Base-by-base conservation (phyloP, 2,888 invertebrate species). In the Drosophila subsilvestris region DNA sequence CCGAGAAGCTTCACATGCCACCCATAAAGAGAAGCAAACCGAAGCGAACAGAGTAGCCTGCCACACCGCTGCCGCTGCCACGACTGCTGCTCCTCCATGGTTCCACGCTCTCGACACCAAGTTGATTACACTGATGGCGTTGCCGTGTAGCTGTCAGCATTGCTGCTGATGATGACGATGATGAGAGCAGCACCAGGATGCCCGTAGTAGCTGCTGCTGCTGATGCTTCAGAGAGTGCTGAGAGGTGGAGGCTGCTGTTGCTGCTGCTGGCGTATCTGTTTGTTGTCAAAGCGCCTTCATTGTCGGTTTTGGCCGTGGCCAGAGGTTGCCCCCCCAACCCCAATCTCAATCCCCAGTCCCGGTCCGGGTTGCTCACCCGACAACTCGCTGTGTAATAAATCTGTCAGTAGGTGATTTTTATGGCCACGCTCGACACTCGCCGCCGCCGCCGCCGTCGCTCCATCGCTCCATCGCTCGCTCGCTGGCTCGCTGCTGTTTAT, bases 381-480 rank as follows among this genome's bases (percentile, higher is more conserved):
- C 69, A 50, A 45, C 74, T 55, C 65, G 76, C 76, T 79, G 81
- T 82, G 90, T 89, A 90, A 90, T 90, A 90, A 90, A 90, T 90
- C 90, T 90, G 90, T 90, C 90, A 90, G 81, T 88, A 89, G 88
- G 88, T 90, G 90, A 90, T 86, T 85, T 85, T 85, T 85, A 85
- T 85, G 81, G 85, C 74, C 79, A 67, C 79, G 79, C 84, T 85
- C 87, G 75, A 86, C 89, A 80, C 78, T 80, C 72, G 70, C 76
- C 83, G 78, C 48, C 42, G n/a, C n/a, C 37, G 44, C 32, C 44
- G 53, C 54, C 32, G 6, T 25, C 32, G 32, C 32, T 12, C 9
- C 37, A 1, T 12, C 32, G 32, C 37, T 37, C 12, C 14, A 12
- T 32, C 14, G 14, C 37, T 37, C 59, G 65, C 57, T 63, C 47